phyloP scores from a whole-genome alignment of 2,888 invertebrate genomes.

The Ormyrus rosae region DNA sequence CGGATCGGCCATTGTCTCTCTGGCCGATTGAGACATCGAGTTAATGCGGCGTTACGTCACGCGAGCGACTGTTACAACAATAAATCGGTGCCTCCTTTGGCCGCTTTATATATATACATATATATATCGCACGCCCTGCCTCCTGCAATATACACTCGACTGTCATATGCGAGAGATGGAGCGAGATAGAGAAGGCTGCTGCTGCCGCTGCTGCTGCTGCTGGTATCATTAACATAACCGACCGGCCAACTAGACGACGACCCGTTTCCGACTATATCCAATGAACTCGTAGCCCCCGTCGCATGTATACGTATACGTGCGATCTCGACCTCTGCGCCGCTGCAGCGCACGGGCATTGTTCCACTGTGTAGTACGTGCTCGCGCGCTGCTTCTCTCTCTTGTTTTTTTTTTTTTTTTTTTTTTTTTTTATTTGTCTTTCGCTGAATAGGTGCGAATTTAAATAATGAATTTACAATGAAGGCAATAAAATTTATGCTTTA shows the following conservation, averaged over 20 bases:
- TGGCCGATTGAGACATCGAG: slow-evolving; percentile 66
- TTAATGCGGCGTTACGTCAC: slow-evolving; percentile 69
- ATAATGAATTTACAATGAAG: not conserved
- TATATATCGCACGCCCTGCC: slow-evolving; percentile 35
- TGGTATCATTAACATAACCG: slow-evolving; percentile 71
- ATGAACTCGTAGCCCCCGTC: slow-evolving; percentile 32
- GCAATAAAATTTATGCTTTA: not conserved
- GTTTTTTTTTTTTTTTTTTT: too few species aligned
- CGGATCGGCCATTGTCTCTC: slow-evolving; percentile 61
- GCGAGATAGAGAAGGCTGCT: slow-evolving; percentile 3
- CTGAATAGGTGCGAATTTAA: not conserved
- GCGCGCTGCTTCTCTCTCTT: not conserved
- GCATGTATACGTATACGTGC: not conserved
- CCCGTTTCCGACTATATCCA: slow-evolving; percentile 50
- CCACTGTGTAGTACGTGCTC: not conserved
- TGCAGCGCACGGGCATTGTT: slow-evolving; percentile 22
- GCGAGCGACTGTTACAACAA: slow-evolving; percentile 66
- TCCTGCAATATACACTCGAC: slow-evolving; percentile 5
- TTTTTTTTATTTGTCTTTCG: not conserved
- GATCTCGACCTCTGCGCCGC: slow-evolving; percentile 19
- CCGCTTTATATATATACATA: not conserved
- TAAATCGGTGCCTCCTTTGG: slow-evolving; percentile 68
- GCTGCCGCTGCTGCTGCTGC: slow-evolving; percentile 1
- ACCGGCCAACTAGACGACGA: slow-evolving; percentile 59
- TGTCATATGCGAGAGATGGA: slow-evolving; percentile 6